Conservation (phyloP, 1,140 invertebrate species). For the Pseudomyrmex cubaensis region DNA sequence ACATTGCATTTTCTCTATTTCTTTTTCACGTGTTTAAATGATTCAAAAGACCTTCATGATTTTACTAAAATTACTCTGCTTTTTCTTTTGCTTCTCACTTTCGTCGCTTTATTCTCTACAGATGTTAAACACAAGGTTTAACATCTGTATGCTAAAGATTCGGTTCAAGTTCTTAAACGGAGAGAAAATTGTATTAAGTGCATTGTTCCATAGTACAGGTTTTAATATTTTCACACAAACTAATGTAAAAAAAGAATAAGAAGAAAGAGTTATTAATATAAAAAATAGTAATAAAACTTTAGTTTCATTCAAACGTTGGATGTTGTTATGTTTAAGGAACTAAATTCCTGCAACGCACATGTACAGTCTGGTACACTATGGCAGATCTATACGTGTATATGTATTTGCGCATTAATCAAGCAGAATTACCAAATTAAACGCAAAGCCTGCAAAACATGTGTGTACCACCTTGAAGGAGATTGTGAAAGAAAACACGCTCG, state of each 20-base stretch:
- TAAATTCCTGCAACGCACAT: conserved; percentile 5
- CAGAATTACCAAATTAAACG: not conserved
- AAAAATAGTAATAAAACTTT: not conserved
- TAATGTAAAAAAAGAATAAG: not conserved
- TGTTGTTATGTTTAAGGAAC: not conserved
- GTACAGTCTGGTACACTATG: not conserved
- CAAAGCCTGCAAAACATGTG: not conserved
- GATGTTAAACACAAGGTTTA: too few relatives aligned
- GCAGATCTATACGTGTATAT: not conserved
- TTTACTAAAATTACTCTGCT: too few relatives aligned
- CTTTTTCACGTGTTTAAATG: too few relatives aligned
- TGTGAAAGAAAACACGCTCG: not conserved
- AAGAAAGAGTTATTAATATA: too few relatives aligned
- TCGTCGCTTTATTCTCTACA: too few relatives aligned
- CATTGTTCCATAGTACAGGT: too few relatives aligned
- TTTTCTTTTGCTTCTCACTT: too few relatives aligned
- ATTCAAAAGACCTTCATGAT: too few relatives aligned
- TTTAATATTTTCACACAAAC: not conserved
- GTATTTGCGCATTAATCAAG: not conserved
- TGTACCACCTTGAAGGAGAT: not conserved
- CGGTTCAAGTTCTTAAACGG: too few relatives aligned
- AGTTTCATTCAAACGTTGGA: not conserved
- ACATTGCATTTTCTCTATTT: too few relatives aligned
- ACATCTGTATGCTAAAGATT: too few relatives aligned
- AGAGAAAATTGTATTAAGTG: too few relatives aligned